Conservation (phyloP, 2,888 invertebrate species). For the Himalopsyche anomala region DNA sequence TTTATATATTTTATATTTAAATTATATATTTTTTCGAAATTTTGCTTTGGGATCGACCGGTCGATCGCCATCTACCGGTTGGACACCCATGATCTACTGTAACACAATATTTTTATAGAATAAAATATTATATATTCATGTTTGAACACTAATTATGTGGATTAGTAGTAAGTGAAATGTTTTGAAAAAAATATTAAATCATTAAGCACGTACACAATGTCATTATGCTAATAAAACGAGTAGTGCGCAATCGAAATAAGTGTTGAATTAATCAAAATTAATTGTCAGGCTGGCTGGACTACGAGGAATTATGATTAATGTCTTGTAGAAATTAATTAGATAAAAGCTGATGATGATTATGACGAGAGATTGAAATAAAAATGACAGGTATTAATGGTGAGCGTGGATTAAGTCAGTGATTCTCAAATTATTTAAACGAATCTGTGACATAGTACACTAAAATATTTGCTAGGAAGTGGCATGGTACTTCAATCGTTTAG, state of each 20-base stretch:
- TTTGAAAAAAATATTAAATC: neutral
- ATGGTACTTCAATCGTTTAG: too few relatives aligned
- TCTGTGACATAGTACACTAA: too few relatives aligned
- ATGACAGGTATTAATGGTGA: constrained; percentile 26
- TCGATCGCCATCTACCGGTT: too few relatives aligned
- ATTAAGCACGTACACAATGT: neutral
- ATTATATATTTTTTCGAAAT: too few relatives aligned
- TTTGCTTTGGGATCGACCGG: too few relatives aligned
- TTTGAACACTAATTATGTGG: too few relatives aligned
- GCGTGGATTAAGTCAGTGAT: neutral
- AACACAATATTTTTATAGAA: too few relatives aligned
- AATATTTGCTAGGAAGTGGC: too few relatives aligned
- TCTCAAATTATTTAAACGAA: neutral
- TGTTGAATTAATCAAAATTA: constrained; percentile 24
- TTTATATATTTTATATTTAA: too few relatives aligned
- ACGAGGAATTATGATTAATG: constrained; percentile 7
- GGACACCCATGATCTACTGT: too few relatives aligned
- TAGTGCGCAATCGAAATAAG: neutral
- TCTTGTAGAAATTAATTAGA: constrained; percentile 4
- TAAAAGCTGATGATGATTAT: constrained; percentile 29
- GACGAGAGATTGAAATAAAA: constrained; percentile 21
- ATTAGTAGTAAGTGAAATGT: too few relatives aligned
- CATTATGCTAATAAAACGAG: constrained; percentile 14
- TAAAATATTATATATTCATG: too few relatives aligned
- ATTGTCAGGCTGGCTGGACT: constrained; percentile 3